These are phyloP conservation scores for Antennarius maculatus DNA, from an alignment of 2,797 vertebrate genomes.

Conservation along the genomic window DNA sequence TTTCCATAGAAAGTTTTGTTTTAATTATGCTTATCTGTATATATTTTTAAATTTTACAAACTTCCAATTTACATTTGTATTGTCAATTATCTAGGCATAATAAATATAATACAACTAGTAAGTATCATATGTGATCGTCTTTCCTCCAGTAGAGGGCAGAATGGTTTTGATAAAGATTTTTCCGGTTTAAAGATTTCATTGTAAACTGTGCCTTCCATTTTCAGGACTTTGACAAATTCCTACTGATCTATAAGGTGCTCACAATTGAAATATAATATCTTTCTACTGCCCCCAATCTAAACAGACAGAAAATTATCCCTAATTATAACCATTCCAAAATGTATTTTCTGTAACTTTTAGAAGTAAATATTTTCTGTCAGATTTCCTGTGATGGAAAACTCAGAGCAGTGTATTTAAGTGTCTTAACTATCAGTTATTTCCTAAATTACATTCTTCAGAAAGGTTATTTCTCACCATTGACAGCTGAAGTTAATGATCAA, in stretches of 20 bases:
- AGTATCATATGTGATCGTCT: conserved; percentile 4
- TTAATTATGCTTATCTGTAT: neutral
- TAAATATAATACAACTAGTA: neutral
- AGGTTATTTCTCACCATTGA: conserved; percentile 50
- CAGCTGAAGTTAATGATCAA: conserved; percentile 78
- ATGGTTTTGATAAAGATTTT: conserved; percentile 32
- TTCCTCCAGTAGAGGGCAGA: conserved; percentile 70
- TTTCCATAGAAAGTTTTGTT: neutral
- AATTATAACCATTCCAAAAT: neutral
- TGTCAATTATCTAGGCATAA: neutral
- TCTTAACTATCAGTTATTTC: conserved; percentile 12
- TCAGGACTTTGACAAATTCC: neutral
- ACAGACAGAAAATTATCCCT: neutral
- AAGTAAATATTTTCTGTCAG: neutral
- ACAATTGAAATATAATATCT: neutral
- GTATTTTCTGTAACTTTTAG: neutral
- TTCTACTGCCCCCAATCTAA: neutral
- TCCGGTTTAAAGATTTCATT: conserved; percentile 4
- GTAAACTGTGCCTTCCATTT: neutral
- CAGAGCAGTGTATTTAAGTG: conserved; percentile 4
- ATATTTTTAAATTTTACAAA: neutral
- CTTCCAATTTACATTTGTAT: conserved; percentile 1
- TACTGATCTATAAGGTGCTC: neutral
- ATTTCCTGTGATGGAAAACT: neutral
- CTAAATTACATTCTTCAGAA: conserved; percentile 30